Evolutionary conservation across 2,888 invertebrate genomes (phyloP).

Genomic region (Eupelmus urozonus): DNA sequence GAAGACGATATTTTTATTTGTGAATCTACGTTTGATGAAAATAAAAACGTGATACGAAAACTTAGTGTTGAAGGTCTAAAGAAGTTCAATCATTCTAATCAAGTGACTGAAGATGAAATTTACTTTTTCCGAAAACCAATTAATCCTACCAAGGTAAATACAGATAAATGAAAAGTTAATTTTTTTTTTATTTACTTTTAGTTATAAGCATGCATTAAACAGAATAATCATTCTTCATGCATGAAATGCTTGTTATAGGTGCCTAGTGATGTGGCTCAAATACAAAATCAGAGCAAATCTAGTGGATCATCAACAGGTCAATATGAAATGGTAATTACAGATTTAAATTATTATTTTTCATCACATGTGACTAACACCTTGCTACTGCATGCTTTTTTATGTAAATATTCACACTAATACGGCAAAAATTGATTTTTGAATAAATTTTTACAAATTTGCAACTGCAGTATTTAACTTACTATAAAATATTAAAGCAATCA

Average conservation of each 20-base stretch:
- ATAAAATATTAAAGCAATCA: neutral
- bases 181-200: neutral
- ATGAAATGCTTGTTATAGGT: constrained; percentile 67
- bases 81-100: constrained; percentile 88
- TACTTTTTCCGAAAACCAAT: constrained; percentile 87
- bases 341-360: constrained; percentile 34
- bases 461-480: no score
- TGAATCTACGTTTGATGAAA: constrained; percentile 94
- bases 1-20: constrained; percentile 96
- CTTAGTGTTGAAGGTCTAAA: constrained; percentile 85
- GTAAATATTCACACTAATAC: constrained; percentile 61
- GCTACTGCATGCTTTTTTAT: constrained; percentile 59
- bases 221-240: constrained; percentile 49
- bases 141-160: constrained; percentile 81
- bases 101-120: constrained; percentile 95
- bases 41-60: constrained; percentile 87
- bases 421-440: constrained; percentile 48
- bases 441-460: no score
- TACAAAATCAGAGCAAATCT: constrained; percentile 74
- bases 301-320: constrained; percentile 72
- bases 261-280: constrained; percentile 74
- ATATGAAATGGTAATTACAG: constrained; percentile 75
- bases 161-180: constrained; percentile 41
- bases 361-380: constrained; percentile 55
- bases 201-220: constrained; percentile 3